phyloP scores from a whole-genome alignment of 2,888 invertebrate species.

The Bombyx huttoni region DNA sequence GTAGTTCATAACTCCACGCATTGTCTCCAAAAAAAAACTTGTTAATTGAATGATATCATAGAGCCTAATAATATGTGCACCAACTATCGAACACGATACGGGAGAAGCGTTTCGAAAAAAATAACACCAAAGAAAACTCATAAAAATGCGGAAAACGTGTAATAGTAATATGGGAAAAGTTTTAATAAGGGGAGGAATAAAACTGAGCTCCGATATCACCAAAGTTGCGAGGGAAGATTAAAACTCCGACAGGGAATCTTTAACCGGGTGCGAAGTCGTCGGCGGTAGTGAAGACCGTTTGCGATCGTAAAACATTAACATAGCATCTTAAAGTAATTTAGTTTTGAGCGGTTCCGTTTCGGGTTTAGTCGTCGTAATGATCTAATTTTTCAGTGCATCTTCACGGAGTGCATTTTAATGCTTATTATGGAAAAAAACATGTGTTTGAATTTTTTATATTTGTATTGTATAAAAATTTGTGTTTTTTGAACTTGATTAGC shows the following conservation, averaged over 20 bases:
- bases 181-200: constrained; percentile 55
- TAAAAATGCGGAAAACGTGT: constrained; percentile 46
- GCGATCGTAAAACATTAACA: not conserved
- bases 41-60: no score
- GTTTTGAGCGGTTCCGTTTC: not conserved
- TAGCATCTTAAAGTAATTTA: not conserved
- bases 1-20: no score
- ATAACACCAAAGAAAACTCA: constrained; percentile 36
- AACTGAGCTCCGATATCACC: constrained; percentile 45
- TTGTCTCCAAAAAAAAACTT: no score
- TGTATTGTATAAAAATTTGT: no score
- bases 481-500: no score
- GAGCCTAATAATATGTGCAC: not conserved
- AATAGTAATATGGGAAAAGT: constrained; percentile 57
- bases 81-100: not conserved
- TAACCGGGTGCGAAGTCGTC: constrained; percentile 40
- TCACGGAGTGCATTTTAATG: no score
- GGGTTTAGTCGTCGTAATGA: no score
- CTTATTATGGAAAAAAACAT: no score
- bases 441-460: no score
- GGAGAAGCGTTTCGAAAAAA: constrained; percentile 6
- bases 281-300: constrained; percentile 6
- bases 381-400: not conserved
- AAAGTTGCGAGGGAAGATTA: constrained; percentile 49
- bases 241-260: constrained; percentile 33